Percentiles rank a stretch among this genome's conserved stretches.
phyloP scores from a whole-genome alignment of 1,140 invertebrate species.

The Heliothis subflexa region DNA sequence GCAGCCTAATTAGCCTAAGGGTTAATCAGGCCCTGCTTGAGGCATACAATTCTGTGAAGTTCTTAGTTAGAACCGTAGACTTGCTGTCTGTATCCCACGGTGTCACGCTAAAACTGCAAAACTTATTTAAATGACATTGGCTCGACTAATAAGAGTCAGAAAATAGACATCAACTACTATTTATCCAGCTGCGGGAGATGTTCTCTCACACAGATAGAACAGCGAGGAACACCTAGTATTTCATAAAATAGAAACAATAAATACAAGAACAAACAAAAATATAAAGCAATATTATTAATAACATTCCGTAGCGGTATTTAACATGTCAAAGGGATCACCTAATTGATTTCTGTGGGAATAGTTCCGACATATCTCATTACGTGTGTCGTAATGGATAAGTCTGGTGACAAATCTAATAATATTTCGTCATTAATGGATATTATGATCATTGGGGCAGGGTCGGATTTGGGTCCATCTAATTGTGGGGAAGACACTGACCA shows the following conservation, averaged over 20 bases:
- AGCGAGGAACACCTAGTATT: too few species aligned
- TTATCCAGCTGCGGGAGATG: too few species aligned
- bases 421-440: constrained; percentile 43
- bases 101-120: neutral
- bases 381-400: constrained; percentile 40
- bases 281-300: constrained; percentile 1
- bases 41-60: too few species aligned
- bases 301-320: neutral
- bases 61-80: too few species aligned
- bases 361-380: constrained; percentile 37
- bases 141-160: too few species aligned
- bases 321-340: constrained; percentile 23
- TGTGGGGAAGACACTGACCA: neutral
- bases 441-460: constrained; percentile 32
- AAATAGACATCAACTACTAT: too few species aligned
- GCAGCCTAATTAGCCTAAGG: too few species aligned
- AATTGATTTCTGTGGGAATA: constrained; percentile 34
- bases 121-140: neutral
- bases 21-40: too few species aligned
- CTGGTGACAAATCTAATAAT: constrained; percentile 42
- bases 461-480: neutral
- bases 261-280: constrained; percentile 6
- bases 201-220: too few species aligned
- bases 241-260: too few species aligned
- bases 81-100: neutral